Conservation (phyloP, 2,113 vertebrate species). For the Synodontis membranacea region DNA sequence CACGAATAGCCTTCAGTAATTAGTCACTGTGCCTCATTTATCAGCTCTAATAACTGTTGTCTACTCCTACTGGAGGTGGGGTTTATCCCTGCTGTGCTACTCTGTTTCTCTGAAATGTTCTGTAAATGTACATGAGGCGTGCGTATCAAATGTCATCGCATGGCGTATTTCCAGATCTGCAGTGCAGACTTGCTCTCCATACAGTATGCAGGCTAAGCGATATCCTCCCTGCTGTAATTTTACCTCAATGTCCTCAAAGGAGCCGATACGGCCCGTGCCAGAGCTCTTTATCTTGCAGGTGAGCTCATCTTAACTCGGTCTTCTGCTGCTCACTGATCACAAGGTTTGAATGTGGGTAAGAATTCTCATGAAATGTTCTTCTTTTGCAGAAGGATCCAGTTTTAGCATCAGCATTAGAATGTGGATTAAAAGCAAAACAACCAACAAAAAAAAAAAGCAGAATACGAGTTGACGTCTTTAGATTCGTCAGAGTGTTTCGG, state of each 20-base stretch:
- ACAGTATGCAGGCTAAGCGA: background rate
- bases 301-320: background rate
- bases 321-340: background rate
- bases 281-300: slow-evolving; percentile 84
- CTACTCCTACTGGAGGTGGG: background rate
- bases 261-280: slow-evolving; percentile 70
- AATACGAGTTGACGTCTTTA: slow-evolving; percentile 81
- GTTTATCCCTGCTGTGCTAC: background rate
- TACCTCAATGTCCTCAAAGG: slow-evolving; percentile 81
- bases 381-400: background rate
- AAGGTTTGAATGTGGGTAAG: background rate
- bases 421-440: too few species aligned
- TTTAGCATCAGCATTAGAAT: too few species aligned
- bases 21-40: background rate
- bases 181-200: background rate
- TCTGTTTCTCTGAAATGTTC: background rate
- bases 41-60: background rate
- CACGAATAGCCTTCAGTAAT: background rate
- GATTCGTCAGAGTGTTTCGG: slow-evolving; percentile 83
- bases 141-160: slow-evolving; percentile 14
- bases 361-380: background rate
- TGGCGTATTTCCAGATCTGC: slow-evolving; percentile 25
- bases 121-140: background rate
- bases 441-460: slow-evolving; percentile 64
- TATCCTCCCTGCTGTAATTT: slow-evolving; percentile 13